Evolutionary conservation across 2,797 vertebrate genomes (phyloP).

Genomic region (Pelodytes ibericus): DNA sequence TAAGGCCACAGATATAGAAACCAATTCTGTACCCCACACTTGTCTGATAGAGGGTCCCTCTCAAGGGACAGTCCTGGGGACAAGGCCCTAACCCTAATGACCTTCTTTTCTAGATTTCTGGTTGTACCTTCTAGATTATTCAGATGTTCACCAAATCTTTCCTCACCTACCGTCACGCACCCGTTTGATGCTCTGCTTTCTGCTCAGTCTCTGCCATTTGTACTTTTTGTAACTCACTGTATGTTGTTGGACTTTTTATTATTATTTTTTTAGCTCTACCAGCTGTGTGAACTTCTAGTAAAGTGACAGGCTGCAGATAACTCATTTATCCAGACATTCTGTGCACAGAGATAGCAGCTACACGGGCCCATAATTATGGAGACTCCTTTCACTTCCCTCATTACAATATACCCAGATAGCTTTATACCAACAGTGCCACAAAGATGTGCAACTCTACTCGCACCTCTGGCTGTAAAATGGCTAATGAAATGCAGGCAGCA

Average conservation of each 20-base stretch:
- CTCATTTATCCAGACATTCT: slow-evolving; percentile 32
- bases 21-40: too few relatives aligned
- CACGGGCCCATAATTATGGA: slow-evolving; percentile 42
- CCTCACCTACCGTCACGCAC: not conserved
- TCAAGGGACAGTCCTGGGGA: too few relatives aligned
- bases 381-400: slow-evolving; percentile 49
- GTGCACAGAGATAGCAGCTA: slow-evolving; percentile 36
- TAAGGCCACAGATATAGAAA: too few relatives aligned
- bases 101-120: too few relatives aligned
- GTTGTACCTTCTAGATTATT: too few relatives aligned
- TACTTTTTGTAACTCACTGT: slow-evolving; percentile 6
- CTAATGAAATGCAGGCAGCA: slow-evolving; percentile 41
- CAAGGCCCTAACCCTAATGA: too few relatives aligned
- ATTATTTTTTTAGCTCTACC: slow-evolving; percentile 45
- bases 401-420: slow-evolving; percentile 28
- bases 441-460: slow-evolving; percentile 25
- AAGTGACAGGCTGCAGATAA: slow-evolving; percentile 46
- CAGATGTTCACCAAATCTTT: too few relatives aligned
- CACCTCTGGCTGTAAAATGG: slow-evolving; percentile 48
- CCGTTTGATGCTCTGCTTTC: not conserved
- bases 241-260: slow-evolving; percentile 34
- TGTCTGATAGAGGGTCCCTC: too few relatives aligned
- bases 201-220: not conserved
- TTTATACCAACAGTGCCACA: slow-evolving; percentile 7
- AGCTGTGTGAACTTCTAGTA: slow-evolving; percentile 46